A percentile compares a stretch with the other conserved stretches of the same genome.
Evolutionary conservation across 2,113 vertebrate genomes (phyloP).

Genomic region (Cephalopterus ornatus): DNA sequence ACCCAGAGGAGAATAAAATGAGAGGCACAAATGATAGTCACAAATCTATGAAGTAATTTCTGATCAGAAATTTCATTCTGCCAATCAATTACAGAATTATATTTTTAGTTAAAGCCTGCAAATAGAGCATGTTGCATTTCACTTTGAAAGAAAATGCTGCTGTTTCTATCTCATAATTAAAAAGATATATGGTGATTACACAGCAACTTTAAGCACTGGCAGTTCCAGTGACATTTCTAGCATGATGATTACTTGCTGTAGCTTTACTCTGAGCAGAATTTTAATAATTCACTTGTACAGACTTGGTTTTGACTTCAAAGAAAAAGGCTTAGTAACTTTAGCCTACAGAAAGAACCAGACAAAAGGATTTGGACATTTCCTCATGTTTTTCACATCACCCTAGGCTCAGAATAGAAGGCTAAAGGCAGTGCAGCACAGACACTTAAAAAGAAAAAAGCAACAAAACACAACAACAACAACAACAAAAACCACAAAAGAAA

Average conservation of each 20-base stretch:
- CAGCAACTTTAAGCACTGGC: not conserved
- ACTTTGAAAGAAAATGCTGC: not conserved
- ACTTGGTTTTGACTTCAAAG: not conserved
- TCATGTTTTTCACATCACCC: not conserved
- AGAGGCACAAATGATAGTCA: not conserved
- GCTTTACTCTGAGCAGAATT: not conserved
- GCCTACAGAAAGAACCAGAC: not conserved
- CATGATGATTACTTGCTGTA: not conserved
- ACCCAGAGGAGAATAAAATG: not conserved
- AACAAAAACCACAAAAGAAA: not conserved
- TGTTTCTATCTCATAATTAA: not conserved
- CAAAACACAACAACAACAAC: not conserved
- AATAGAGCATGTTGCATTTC: not conserved
- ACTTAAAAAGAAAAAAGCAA: not conserved
- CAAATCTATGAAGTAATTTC: not conserved
- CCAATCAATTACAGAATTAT: not conserved
- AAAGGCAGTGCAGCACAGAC: not conserved
- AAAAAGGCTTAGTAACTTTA: not conserved
- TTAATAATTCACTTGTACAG: not conserved
- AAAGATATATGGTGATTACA: not conserved
- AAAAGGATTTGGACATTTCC: not conserved
- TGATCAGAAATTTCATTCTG: not conserved
- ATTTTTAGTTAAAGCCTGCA: not conserved
- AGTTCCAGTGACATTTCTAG: not conserved
- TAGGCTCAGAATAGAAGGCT: not conserved